Evolutionary conservation across 2,888 invertebrate genomes (phyloP).

Genomic region (Watsonalla binaria): DNA sequence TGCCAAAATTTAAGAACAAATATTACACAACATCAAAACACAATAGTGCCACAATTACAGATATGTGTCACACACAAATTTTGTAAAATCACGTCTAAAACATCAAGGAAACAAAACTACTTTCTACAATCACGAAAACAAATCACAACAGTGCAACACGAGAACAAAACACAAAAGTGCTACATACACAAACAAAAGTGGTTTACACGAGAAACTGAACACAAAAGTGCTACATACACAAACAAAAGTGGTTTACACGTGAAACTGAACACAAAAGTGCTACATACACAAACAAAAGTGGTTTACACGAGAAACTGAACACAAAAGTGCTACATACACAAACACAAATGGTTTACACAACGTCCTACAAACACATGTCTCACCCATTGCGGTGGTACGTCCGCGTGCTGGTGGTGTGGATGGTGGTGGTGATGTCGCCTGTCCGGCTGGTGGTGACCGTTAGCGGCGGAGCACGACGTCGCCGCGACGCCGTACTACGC

Average conservation of each 20-base stretch:
- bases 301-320: constrained; percentile 4
- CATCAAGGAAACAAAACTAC: too few species aligned
- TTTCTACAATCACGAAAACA: too few species aligned
- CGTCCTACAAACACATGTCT: constrained; percentile 27
- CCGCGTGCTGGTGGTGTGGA: constrained; percentile 68
- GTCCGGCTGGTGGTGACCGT: constrained; percentile 71
- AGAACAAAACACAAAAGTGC: constrained; percentile 5
- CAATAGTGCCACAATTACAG: not conserved
- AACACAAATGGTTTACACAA: constrained; percentile 4
- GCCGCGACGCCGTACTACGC: constrained; percentile 74
- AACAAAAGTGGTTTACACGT: constrained; percentile 1
- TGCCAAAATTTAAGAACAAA: not conserved
- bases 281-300: constrained; percentile 10
- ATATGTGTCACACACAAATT: too few species aligned
- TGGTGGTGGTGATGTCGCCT: constrained; percentile 59
- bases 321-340: constrained; percentile 9
- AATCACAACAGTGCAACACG: too few species aligned
- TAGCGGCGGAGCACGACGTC: constrained; percentile 70
- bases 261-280: constrained; percentile 6
- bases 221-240: too few species aligned
- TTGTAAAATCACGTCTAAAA: too few species aligned
- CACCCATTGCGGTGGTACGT: constrained; percentile 71
- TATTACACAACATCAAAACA: not conserved
- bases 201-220: constrained; percentile 1
- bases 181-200: constrained; percentile 10